Evolutionary conservation across 2,797 vertebrate species (phyloP).

Genomic region (Todus mexicanus): DNA sequence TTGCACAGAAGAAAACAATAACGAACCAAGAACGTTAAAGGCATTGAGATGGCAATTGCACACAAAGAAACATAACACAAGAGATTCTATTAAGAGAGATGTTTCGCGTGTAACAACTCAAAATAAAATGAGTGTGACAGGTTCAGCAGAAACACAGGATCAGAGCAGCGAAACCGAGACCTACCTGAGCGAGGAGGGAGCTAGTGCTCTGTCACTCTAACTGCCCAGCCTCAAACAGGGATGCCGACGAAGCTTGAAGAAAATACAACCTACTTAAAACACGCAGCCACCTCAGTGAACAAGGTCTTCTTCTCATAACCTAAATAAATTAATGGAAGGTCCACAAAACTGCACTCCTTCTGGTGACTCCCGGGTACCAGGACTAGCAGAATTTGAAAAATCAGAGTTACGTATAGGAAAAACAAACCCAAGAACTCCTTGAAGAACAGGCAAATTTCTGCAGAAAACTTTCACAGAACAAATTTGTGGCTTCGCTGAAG

Average conservation of each 20-base stretch:
- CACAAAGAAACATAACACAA: slow-evolving; percentile 11
- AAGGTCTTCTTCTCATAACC: not conserved
- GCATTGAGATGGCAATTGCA: slow-evolving; percentile 37
- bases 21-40: slow-evolving; percentile 27
- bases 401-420: not conserved
- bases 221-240: not conserved
- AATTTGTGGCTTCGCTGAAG: not conserved
- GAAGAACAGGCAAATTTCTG: not conserved
- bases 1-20: slow-evolving; percentile 46
- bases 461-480: not conserved
- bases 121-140: not conserved
- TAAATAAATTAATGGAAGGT: not conserved
- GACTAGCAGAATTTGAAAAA: not conserved
- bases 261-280: not conserved
- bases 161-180: not conserved
- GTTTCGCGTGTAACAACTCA: not conserved
- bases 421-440: not conserved
- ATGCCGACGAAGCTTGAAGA: not conserved
- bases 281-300: not conserved
- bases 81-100: slow-evolving; percentile 29
- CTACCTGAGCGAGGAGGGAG: not conserved
- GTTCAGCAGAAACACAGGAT: not conserved
- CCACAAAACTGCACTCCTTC: not conserved
- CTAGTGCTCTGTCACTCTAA: not conserved
- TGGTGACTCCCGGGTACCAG: not conserved